A percentile compares a stretch with the other conserved stretches of the same genome.
Evolutionary conservation across 1,140 invertebrate species (phyloP).

Genomic region (Cherax destructor): DNA sequence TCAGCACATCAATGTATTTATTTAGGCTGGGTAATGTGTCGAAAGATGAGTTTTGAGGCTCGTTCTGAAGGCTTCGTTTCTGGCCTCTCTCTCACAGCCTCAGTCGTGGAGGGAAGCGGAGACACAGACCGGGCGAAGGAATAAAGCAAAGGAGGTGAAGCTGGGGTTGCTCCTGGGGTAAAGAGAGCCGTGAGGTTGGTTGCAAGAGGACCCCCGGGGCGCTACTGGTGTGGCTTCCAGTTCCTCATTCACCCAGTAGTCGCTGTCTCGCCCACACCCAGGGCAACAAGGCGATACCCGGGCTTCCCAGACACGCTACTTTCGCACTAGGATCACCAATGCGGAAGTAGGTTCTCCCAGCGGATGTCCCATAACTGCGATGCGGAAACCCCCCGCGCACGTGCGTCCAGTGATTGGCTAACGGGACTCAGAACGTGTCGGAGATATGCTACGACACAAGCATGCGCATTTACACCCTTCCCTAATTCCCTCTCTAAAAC

Average conservation of each 20-base stretch:
- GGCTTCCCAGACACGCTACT: neutral
- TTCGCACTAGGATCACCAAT: neutral
- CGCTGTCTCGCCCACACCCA: neutral
- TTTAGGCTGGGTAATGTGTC: too few relatives aligned
- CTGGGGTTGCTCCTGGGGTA: too few relatives aligned
- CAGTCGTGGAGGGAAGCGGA: neutral
- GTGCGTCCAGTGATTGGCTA: slow-evolving; percentile 50
- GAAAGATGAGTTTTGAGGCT: too few relatives aligned
- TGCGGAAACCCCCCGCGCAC: neutral
- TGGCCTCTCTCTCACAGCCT: too few relatives aligned
- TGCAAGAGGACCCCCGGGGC: slow-evolving; percentile 33
- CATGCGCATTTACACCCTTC: neutral
- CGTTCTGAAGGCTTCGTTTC: too few relatives aligned
- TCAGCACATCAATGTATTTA: too few relatives aligned
- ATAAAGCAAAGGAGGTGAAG: neutral
- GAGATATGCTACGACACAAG: neutral
- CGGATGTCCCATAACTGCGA: too few relatives aligned
- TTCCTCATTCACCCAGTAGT: neutral
- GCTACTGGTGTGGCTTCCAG: neutral
- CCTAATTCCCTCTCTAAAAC: too few relatives aligned
- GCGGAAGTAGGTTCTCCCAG: too few relatives aligned
- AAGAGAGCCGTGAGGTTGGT: neutral
- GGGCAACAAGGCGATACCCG: slow-evolving; percentile 9
- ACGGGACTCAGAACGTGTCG: neutral
- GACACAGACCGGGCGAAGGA: neutral